These are phyloP conservation scores for Ephydatia muelleri DNA, from an alignment of 37 sponge, comb jelly and placozoan species.

Conservation along the genomic window DNA sequence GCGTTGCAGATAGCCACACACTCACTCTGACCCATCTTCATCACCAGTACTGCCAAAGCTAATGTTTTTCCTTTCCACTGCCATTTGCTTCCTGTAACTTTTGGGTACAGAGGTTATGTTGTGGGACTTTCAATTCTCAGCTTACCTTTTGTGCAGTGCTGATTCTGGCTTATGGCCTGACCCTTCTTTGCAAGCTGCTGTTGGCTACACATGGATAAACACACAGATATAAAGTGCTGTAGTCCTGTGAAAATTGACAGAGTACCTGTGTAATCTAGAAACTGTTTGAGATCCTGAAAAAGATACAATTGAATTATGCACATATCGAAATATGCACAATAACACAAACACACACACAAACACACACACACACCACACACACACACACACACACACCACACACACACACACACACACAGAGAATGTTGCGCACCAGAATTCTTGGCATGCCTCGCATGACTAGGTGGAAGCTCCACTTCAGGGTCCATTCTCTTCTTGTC, in stretches of 20 bases:
- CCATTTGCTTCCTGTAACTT: conserved; percentile 32
- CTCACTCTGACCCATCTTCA: conserved; percentile 57
- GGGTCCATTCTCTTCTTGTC: background rate
- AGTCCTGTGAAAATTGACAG: background rate
- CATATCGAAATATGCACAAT: too few species aligned
- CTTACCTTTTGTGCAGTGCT: background rate
- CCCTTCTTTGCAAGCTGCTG: background rate
- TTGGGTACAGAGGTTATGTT: background rate
- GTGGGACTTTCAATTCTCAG: background rate
- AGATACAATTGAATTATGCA: background rate
- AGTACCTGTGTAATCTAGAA: background rate
- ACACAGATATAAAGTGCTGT: background rate
- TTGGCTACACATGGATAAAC: background rate
- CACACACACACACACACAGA: too few species aligned
- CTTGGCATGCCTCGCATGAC: background rate
- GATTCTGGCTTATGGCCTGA: background rate
- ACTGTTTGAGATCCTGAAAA: background rate
- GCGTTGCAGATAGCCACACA: background rate
- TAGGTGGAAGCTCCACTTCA: background rate
- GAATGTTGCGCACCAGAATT: background rate
- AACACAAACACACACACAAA: too few species aligned
- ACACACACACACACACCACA: too few species aligned
- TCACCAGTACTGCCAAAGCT: conserved; percentile 70
- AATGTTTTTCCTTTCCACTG: conserved; percentile 47
- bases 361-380: too few species aligned